phyloP scores from a whole-genome alignment of 2,113 vertebrate species.

The Xiphorhynchus elegans region DNA sequence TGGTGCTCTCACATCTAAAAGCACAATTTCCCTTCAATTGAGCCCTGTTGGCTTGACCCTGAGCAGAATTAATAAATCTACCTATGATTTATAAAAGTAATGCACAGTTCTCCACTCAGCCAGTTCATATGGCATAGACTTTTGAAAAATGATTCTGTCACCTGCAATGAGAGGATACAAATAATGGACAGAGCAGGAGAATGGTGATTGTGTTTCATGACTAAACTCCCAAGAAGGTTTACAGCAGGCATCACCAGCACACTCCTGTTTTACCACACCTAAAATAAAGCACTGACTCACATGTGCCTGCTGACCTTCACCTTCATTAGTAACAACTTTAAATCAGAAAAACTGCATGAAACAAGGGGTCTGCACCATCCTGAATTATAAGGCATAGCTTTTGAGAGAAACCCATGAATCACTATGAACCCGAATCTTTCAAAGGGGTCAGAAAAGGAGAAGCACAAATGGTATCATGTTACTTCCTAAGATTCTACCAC shows the following conservation, averaged over 20 bases:
- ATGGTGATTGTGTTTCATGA: neutral
- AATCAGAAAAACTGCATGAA: neutral
- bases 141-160: conserved; percentile 43
- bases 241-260: neutral
- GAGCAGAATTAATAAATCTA: conserved; percentile 52
- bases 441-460: neutral
- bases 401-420: neutral
- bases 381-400: neutral
- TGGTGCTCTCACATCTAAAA: neutral
- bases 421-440: neutral
- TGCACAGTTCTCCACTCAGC: neutral
- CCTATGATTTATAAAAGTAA: conserved; percentile 48
- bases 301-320: neutral
- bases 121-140: neutral
- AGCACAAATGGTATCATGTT: fast-evolving
- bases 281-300: neutral
- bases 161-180: conserved; percentile 42
- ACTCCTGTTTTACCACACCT: neutral
- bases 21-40: conserved; percentile 1
- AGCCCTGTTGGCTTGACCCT: neutral
- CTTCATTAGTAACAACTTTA: neutral
- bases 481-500: neutral
- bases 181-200: neutral
- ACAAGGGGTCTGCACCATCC: neutral
- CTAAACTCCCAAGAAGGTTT: neutral